A percentile compares a stretch with the other conserved stretches of the same genome.
Evolutionary conservation across 2,797 vertebrate genomes (phyloP).

Genomic region (Nyctibius grandis): DNA sequence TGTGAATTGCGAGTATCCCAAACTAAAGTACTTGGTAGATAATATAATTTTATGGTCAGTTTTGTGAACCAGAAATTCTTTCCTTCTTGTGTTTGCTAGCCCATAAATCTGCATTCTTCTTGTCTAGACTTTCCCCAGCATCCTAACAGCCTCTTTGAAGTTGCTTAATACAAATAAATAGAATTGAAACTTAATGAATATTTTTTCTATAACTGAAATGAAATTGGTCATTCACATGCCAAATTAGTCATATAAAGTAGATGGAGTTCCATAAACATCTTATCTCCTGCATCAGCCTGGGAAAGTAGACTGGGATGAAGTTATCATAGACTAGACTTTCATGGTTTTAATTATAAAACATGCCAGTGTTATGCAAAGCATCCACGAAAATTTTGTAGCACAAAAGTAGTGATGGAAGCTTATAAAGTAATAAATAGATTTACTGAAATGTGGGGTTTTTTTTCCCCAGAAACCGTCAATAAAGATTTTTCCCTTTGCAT

Average conservation of each 20-base stretch:
- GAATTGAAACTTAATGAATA: constrained; percentile 45
- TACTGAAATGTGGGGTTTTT: neutral
- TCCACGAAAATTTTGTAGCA: constrained; percentile 2
- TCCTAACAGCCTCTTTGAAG: constrained; percentile 48
- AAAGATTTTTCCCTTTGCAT: neutral
- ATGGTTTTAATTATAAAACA: constrained; percentile 46
- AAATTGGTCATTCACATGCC: neutral
- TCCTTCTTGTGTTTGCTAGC: constrained; percentile 37
- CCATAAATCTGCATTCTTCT: constrained; percentile 61
- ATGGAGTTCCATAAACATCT: constrained; percentile 40
- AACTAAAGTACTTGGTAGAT: neutral
- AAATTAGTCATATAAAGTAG: constrained; percentile 35
- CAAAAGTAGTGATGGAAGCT: neutral
- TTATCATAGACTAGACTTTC: constrained; percentile 32
- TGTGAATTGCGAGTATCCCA: neutral
- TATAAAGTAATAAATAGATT: constrained; percentile 11
- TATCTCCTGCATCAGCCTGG: constrained; percentile 35
- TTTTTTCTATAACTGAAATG: constrained; percentile 23
- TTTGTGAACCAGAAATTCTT: constrained; percentile 55
- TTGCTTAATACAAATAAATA: constrained; percentile 45
- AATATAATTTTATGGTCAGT: constrained; percentile 46
- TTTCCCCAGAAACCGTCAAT: neutral
- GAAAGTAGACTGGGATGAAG: constrained; percentile 20
- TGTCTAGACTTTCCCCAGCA: constrained; percentile 57
- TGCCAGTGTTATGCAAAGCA: constrained; percentile 26